Evolutionary conservation across 2,888 invertebrate species (phyloP).

Genomic region (Drosophila tanythrix): DNA sequence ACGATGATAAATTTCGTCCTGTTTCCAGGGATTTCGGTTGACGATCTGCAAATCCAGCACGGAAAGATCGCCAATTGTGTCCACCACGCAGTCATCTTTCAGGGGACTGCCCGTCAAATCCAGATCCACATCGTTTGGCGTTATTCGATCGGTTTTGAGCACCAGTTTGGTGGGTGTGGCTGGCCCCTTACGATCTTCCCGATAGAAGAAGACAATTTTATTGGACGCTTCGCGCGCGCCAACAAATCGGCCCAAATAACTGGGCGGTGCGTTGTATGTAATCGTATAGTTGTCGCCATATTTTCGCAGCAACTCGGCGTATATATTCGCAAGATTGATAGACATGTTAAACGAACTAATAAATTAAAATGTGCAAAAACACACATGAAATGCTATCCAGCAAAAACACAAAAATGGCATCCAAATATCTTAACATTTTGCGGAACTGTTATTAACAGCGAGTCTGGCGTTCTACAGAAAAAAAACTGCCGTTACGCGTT

Average conservation of each 20-base stretch:
- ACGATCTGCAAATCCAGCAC: constrained; percentile 63
- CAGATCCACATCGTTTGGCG: constrained; percentile 36
- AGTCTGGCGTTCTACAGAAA: neutral
- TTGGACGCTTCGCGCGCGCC: constrained; percentile 60
- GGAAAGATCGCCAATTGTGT: constrained; percentile 79
- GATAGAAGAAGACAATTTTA: constrained; percentile 75
- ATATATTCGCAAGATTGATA: constrained; percentile 81
- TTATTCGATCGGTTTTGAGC: constrained; percentile 31
- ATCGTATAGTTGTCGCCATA: constrained; percentile 72
- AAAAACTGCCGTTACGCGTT: constrained; percentile 3
- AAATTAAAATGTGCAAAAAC: neutral
- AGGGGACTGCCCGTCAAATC: constrained; percentile 84
- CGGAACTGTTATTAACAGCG: constrained; percentile 26
- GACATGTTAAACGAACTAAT: constrained; percentile 54
- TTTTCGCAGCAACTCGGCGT: constrained; percentile 74
- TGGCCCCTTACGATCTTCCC: constrained; percentile 55
- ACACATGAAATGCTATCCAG: neutral
- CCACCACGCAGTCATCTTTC: constrained; percentile 83
- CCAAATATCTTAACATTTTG: constrained; percentile 32
- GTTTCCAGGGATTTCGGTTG: constrained; percentile 75
- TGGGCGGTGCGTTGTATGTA: constrained; percentile 67
- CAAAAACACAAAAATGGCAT: constrained; percentile 21
- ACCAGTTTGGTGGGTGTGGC: constrained; percentile 44
- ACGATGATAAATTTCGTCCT: constrained; percentile 81
- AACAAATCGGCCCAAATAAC: constrained; percentile 70